Evolutionary conservation across 2,888 invertebrate species (phyloP).

Genomic region (Lypha dubia): DNA sequence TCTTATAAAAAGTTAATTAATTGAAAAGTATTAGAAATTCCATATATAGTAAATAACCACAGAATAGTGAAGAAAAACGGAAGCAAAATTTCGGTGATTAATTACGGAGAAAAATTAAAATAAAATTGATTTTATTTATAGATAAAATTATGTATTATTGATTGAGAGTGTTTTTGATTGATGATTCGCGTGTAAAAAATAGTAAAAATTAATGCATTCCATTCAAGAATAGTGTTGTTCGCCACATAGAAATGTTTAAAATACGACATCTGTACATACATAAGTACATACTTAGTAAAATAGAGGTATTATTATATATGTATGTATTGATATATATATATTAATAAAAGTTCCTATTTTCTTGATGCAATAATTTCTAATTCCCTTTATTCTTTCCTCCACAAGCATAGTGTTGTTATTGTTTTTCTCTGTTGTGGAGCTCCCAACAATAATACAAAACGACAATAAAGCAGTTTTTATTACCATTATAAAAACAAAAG

Average conservation of each 20-base stretch:
- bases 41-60: constrained; percentile 10
- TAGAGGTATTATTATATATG: neutral
- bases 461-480: constrained; percentile 10
- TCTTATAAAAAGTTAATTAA: constrained; percentile 18
- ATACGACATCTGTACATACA: neutral
- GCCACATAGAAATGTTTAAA: neutral
- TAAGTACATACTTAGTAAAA: neutral
- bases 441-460: constrained; percentile 5
- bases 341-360: constrained; percentile 20
- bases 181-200: constrained; percentile 10
- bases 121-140: constrained; percentile 17
- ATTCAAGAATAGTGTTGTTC: neutral
- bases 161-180: constrained; percentile 39
- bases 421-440: neutral
- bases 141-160: constrained; percentile 14
- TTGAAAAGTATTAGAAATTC: constrained; percentile 13
- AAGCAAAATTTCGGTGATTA: constrained; percentile 24
- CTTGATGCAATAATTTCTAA: neutral
- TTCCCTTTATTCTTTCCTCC: neutral
- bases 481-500: neutral
- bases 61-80: neutral
- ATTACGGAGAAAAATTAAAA: constrained; percentile 33
- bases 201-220: neutral
- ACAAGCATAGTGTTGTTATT: neutral
- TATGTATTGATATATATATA: too few relatives aligned